Evolutionary conservation across 2,888 invertebrate genomes (phyloP), one percentile per base, ranked within the genome.

Genomic region (Phaedon cochleariae): DNA sequence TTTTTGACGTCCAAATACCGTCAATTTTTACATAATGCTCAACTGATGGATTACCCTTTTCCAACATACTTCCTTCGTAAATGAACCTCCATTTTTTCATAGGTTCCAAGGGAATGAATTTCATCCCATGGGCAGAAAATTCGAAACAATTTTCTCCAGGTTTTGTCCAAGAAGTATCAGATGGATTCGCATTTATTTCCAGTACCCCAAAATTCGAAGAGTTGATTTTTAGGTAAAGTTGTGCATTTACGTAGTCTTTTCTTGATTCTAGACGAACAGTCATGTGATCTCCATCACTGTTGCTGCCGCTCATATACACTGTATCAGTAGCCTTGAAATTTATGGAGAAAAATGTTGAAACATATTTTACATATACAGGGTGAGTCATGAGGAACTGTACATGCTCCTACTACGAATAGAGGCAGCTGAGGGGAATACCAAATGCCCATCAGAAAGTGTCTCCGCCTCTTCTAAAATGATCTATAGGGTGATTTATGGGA

Each of bases 61-160:
- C 86, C 85, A 87, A 89, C 86, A 92, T 86, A 74, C 86, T 85
- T 15, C 92, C 92, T 29, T 85, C 84, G 77, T 89, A 93, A 18
- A 79, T 76, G 1, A 93, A 77, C 65, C 84, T 86, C 92, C 92
- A 93, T 66, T 85, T 85, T 65, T 88, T 86, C 91, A 92, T 92
- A 3, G 92, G 89, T 73, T 87, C 86, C 10, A 89, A 80, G 21
- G 87, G 87, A n/a, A 80, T 81, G 10, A 91, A 82, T 37, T 82
- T 81, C 15, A 92, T 85, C 0, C 92, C 92, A 71, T 88, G 87
- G 1, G 88, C 88, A 52, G 85, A 86, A 76, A 86, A 89, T n/a
- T 81, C 78, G 0, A 85, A 18, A 15, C 22, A 85, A 18, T 87
- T 85, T 4, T 83, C 80, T 1, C 77, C 76, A 1, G 79, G 81